phyloP scores from a whole-genome alignment of 2,888 invertebrate species.

The Microchrysa polita region DNA sequence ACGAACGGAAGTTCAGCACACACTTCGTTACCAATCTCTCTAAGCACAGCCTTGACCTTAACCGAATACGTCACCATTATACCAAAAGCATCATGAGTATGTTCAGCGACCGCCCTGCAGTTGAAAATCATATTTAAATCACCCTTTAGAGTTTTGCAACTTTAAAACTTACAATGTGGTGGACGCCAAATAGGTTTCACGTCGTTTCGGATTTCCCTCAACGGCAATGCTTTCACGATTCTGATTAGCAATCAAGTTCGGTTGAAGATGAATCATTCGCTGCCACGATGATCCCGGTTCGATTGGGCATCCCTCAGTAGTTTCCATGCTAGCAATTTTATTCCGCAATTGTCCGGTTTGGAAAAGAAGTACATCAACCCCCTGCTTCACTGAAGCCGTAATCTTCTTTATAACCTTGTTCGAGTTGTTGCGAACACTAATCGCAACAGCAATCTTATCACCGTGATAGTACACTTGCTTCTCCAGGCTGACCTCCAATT shows the following conservation, averaged over 20 bases:
- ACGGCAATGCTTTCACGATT: constrained; percentile 90
- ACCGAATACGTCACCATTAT: constrained; percentile 95
- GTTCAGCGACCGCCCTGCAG: constrained; percentile 74
- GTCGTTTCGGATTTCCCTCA: constrained; percentile 87
- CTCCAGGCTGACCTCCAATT: constrained; percentile 92
- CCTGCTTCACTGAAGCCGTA: constrained; percentile 92
- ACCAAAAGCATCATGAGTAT: constrained; percentile 91
- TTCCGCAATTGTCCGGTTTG: constrained; percentile 95
- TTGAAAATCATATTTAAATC: not conserved
- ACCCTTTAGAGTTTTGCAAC: too few species aligned
- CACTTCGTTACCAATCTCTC: constrained; percentile 91
- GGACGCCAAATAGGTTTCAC: constrained; percentile 88
- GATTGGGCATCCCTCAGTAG: constrained; percentile 75
- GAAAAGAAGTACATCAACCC: constrained; percentile 94
- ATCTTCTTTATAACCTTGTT: constrained; percentile 96
- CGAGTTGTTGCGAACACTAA: constrained; percentile 91
- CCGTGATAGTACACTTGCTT: constrained; percentile 95
- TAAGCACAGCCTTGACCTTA: constrained; percentile 92
- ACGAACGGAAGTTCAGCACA: constrained; percentile 92
- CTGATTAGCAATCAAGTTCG: constrained; percentile 78
- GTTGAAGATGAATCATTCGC: constrained; percentile 86
- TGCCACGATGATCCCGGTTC: constrained; percentile 71
- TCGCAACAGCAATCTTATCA: constrained; percentile 88
- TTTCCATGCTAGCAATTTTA: constrained; percentile 87
- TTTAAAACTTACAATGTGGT: constrained; percentile 80